A percentile compares a stretch with the other conserved stretches of the same genome.
Evolutionary conservation across 2,113 vertebrate genomes (phyloP).

Genomic region (Pteropus alecto): DNA sequence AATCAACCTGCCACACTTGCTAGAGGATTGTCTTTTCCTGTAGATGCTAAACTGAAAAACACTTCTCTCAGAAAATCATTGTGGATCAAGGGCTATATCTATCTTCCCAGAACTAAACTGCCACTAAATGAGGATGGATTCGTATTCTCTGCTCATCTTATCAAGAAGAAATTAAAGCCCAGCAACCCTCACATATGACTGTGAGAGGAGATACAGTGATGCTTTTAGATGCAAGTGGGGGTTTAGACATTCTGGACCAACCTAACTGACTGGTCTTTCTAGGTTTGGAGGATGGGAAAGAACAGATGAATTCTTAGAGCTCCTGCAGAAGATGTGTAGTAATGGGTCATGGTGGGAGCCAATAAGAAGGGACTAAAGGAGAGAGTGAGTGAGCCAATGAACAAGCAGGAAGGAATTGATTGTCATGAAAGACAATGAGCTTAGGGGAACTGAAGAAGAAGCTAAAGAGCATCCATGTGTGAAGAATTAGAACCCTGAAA

Average conservation of each 20-base stretch:
- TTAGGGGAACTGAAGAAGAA: not conserved
- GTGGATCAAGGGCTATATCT: not conserved
- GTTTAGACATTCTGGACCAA: not conserved
- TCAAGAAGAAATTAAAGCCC: not conserved
- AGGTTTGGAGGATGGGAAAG: not conserved
- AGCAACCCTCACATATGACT: not conserved
- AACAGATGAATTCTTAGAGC: not conserved
- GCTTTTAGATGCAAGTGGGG: not conserved
- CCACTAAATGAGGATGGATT: not conserved
- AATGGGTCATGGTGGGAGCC: not conserved
- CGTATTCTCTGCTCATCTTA: not conserved
- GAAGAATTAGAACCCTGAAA: not conserved
- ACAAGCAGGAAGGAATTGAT: not conserved
- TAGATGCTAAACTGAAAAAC: slow-evolving; percentile 37
- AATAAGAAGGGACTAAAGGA: not conserved
- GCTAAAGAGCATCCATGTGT: not conserved
- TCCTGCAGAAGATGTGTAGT: not conserved
- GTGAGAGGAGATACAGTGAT: not conserved
- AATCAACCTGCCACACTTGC: slow-evolving; percentile 30
- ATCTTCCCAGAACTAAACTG: not conserved
- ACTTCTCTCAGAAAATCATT: slow-evolving; percentile 30
- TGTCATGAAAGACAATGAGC: not conserved
- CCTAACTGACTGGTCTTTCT: not conserved
- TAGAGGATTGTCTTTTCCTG: slow-evolving; percentile 42
- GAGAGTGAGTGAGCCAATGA: not conserved